phyloP scores from a whole-genome alignment of 2,797 vertebrate species.

The Girardinus metallicus region DNA sequence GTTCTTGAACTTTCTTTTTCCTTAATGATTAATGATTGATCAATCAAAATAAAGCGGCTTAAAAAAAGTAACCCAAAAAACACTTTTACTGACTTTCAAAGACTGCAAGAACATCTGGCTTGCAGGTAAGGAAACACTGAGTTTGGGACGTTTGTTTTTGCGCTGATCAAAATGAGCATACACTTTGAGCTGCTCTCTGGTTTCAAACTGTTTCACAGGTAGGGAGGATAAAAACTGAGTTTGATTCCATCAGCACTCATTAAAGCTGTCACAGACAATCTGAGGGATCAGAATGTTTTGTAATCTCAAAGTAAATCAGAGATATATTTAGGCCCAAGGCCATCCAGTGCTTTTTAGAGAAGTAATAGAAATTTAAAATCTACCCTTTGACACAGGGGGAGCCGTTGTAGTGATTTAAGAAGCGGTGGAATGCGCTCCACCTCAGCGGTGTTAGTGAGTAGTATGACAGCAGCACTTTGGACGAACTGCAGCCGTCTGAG shows the following conservation, averaged over 20 bases:
- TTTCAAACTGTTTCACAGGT: background rate
- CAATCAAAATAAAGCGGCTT: background rate
- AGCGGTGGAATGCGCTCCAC: conserved; percentile 12
- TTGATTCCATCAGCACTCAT: background rate
- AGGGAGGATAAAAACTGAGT: conserved; percentile 4
- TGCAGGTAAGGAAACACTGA: background rate
- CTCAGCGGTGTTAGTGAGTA: conserved; percentile 8
- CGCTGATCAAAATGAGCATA: background rate
- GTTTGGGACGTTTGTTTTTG: background rate
- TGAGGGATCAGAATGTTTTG: background rate
- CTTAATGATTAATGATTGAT: background rate
- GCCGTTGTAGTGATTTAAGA: conserved; percentile 5
- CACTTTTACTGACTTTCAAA: background rate
- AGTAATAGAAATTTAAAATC: conserved; percentile 9
- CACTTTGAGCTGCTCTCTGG: background rate
- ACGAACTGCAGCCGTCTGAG: conserved; percentile 8
- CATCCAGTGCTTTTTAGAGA: background rate
- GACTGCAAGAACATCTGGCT: background rate
- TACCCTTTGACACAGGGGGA: conserved; percentile 9
- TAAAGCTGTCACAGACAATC: conserved; percentile 1
- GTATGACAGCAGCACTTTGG: conserved; percentile 11
- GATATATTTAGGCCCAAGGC: background rate
- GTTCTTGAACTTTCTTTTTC: background rate
- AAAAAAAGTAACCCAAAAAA: background rate
- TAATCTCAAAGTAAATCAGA: conserved; percentile 10